Evolutionary conservation across 1,140 invertebrate genomes (phyloP).

Genomic region (Drosophila pandora): DNA sequence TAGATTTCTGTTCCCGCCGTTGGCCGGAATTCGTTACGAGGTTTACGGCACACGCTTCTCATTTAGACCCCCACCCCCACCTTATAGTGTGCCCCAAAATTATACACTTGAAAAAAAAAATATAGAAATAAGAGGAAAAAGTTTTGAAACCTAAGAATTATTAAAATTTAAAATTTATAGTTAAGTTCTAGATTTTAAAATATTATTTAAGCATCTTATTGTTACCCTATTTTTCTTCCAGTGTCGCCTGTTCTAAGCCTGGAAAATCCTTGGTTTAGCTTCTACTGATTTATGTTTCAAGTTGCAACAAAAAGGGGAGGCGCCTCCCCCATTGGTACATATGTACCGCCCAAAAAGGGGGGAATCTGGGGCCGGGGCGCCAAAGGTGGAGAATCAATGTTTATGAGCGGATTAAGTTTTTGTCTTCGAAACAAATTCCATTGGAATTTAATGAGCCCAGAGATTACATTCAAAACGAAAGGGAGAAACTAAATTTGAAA

Average conservation of each 20-base stretch:
- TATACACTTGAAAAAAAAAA: not conserved
- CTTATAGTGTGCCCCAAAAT: not conserved
- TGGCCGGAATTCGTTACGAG: conserved; percentile 49
- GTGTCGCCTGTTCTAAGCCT: conserved; percentile 26
- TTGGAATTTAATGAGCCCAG: conserved; percentile 50
- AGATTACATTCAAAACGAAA: conserved; percentile 38
- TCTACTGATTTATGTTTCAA: conserved; percentile 44
- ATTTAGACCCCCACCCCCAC: not conserved
- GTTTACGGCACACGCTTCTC: conserved; percentile 36
- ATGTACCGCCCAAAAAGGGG: not conserved
- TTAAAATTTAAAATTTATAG: too few relatives aligned
- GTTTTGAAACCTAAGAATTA: too few relatives aligned
- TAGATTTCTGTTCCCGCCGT: conserved; percentile 48
- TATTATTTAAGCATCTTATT: not conserved
- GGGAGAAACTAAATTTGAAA: not conserved
- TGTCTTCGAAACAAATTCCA: conserved; percentile 44
- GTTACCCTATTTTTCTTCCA: not conserved
- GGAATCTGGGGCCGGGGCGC: too few relatives aligned
- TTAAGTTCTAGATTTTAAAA: too few relatives aligned
- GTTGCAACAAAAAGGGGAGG: not conserved
- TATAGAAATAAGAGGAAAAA: not conserved
- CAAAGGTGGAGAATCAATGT: conserved; percentile 37
- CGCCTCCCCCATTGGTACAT: not conserved
- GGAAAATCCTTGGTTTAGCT: conserved; percentile 46
- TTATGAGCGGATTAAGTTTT: conserved; percentile 52